A percentile compares a stretch with the other conserved stretches of the same genome.
These are phyloP conservation scores for Myripristis jacobus DNA, from an alignment of 2,797 vertebrate species.

Conservation along the genomic window DNA sequence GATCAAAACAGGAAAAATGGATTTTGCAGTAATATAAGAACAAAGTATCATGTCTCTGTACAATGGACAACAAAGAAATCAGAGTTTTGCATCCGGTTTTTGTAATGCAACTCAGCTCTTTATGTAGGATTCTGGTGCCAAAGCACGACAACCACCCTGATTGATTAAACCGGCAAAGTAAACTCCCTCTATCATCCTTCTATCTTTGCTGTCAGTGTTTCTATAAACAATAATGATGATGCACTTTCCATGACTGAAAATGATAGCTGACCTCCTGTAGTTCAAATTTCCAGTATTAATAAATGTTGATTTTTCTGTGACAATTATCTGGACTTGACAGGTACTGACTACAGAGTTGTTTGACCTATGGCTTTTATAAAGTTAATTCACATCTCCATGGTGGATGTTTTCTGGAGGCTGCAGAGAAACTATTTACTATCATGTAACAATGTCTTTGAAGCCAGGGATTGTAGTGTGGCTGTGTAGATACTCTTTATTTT, in stretches of 20 bases:
- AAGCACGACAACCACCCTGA: slow-evolving; percentile 20
- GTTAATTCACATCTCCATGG: too few species aligned
- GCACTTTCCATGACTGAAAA: not conserved
- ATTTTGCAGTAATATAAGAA: slow-evolving; percentile 33
- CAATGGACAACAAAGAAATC: slow-evolving; percentile 36
- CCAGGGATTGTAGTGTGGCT: too few species aligned
- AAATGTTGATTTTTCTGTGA: too few species aligned
- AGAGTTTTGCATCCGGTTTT: slow-evolving; percentile 33
- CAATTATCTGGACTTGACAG: too few species aligned
- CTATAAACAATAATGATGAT: not conserved
- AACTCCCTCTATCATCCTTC: not conserved
- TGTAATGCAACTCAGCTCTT: slow-evolving; percentile 21
- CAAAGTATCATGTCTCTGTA: slow-evolving; percentile 28
- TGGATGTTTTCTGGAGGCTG: too few species aligned
- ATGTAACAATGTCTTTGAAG: too few species aligned
- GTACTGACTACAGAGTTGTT: too few species aligned
- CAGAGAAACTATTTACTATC: too few species aligned
- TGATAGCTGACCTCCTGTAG: not conserved
- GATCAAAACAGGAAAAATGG: slow-evolving; percentile 29
- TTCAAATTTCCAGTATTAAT: too few species aligned
- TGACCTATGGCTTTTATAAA: too few species aligned
- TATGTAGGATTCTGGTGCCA: slow-evolving; percentile 4
- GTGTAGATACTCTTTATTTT: too few species aligned
- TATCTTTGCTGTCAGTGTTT: not conserved
- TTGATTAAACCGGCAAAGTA: not conserved